These are phyloP conservation scores for Bombus consobrinus DNA, from an alignment of 1,140 invertebrate species.

Conservation along the genomic window DNA sequence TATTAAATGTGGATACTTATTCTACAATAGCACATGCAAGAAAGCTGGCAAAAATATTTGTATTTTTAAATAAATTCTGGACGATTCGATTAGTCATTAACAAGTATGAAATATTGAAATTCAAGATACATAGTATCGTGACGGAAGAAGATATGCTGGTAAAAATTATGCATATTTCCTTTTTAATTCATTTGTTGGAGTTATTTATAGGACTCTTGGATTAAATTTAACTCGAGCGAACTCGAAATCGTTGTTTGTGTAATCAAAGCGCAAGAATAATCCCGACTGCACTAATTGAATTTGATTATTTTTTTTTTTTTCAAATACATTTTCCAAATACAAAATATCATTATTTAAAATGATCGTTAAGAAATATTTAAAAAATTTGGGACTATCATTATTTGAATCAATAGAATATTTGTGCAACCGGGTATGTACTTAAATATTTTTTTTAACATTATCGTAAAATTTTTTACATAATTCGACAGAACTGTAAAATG, in stretches of 20 bases:
- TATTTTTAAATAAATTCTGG: conserved; percentile 27
- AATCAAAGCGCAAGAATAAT: conserved; percentile 15
- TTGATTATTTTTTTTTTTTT: not conserved
- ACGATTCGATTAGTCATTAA: conserved; percentile 18
- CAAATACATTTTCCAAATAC: not conserved
- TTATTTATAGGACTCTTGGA: conserved; percentile 13
- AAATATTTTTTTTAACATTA: not conserved
- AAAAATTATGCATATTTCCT: conserved; percentile 22
- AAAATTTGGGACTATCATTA: not conserved
- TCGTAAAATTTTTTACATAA: not conserved
- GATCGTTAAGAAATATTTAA: no score
- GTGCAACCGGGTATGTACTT: not conserved
- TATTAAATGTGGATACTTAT: conserved; percentile 14
- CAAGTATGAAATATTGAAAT: conserved; percentile 13
- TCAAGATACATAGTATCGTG: conserved; percentile 1
- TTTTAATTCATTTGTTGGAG: conserved; percentile 14
- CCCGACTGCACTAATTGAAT: not conserved
- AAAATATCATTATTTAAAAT: not conserved
- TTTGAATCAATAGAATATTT: conserved; percentile 2
- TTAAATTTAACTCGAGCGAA: conserved; percentile 29
- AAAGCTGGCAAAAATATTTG: conserved; percentile 18
- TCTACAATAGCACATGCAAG: conserved; percentile 39
- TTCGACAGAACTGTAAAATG: conserved; percentile 9
- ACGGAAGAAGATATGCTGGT: conserved; percentile 16
- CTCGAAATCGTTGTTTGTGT: conserved; percentile 34